Base-by-base conservation (phyloP, 2,888 invertebrate species). In the Drosophila pseudotalamancana region DNA sequence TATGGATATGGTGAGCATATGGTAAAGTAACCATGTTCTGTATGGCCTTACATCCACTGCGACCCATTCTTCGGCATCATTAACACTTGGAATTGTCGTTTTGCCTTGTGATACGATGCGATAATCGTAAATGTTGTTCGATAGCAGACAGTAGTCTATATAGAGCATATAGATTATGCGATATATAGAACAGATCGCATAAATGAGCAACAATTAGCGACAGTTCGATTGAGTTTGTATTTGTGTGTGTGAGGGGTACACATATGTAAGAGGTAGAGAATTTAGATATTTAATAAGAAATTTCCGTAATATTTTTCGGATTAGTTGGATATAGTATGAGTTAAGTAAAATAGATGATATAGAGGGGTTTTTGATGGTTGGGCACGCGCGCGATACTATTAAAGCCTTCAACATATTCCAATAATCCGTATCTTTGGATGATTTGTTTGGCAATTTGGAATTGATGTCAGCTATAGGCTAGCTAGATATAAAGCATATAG, bases 51-150 rank as follows among this genome's bases (percentile, higher is more conserved):
- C 96, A 93, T 96, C 96, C 89, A 96, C 96, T 90, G 94, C 92
- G 70, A 84, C 83, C 94, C 95, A 95, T 93, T 98, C 98, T 93
- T 97, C 97, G 88, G 93, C 95, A 93, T 98, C 98, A 92, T 98
- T 97, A 90, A 98, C 95, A 92, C 94, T 94, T 88, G 97, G 97
- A 91, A 98, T 97, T 87, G 96, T 95, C 85, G 95, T 95, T 93
- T 97, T 97, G 92, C 98, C 98, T 94, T 98, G 98, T 91, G 97
- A 95, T 91, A 97, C 94, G 94, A 96, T 97, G 93, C 94, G 93
- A 94, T 97, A 98, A 91, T 96, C 95, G 92, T 93, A 92, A 92
- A 96, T 92, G 93, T 97, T 95, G 92, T 96, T 94, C 91, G 94
- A 94, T 90, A 97, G 94, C 91, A 94, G 92, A 92, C 96, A 95